These are phyloP conservation scores for Phalacrocorax carbo DNA, from an alignment of 2,113 vertebrate genomes.

Conservation along the genomic window DNA sequence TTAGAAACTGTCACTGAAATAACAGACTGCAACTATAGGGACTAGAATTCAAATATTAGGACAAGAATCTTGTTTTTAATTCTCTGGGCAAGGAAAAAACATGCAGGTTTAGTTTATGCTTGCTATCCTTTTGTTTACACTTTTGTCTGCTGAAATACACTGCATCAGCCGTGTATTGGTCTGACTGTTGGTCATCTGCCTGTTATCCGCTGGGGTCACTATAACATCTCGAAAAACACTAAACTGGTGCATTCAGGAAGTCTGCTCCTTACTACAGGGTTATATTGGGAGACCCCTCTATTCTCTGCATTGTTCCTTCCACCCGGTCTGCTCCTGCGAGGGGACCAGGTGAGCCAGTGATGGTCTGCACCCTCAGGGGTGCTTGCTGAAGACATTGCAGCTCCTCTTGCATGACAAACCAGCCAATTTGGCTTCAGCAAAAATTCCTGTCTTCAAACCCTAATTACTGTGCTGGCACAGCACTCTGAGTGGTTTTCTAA, in stretches of 20 bases:
- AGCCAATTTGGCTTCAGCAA: slow-evolving; percentile 45
- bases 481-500: slow-evolving; percentile 64
- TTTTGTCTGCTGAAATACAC: neutral
- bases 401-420: neutral
- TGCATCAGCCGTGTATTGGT: neutral
- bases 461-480: slow-evolving; percentile 69
- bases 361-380: neutral
- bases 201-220: neutral
- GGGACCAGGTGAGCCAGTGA: neutral
- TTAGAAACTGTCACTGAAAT: neutral
- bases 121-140: neutral
- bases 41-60: neutral
- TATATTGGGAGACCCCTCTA: rapidly evolving
- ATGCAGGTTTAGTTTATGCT: neutral
- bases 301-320: neutral
- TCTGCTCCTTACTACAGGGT: neutral
- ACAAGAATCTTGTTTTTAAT: neutral
- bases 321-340: neutral
- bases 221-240: neutral
- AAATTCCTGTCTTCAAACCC: slow-evolving; percentile 55
- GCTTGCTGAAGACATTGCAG: neutral
- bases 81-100: neutral
- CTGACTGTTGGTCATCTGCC: neutral
- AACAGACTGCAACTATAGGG: neutral
- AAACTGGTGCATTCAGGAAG: neutral